Evolutionary conservation across 2,888 invertebrate species (phyloP), one percentile per base, ranked within the genome.

Genomic region (Acanthococcus lagerstroemiae): DNA sequence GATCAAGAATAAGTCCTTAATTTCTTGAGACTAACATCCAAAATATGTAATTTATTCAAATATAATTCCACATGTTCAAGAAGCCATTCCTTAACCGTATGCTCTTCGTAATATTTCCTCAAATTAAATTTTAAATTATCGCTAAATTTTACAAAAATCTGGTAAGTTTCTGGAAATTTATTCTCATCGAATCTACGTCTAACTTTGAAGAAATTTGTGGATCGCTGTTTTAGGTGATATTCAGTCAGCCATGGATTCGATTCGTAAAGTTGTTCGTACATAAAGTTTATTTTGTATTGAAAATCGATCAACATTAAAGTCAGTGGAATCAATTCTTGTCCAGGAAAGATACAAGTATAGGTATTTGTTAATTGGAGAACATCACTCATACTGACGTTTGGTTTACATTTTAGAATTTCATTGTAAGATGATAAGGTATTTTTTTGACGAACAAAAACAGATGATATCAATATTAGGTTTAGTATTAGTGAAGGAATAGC

Each of bases 201-300:
- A 2, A 55, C 24, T 26, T 79, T 75, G 66, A 69, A 72, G 15
- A 78, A 77, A 68, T 78, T 79, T 50, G 78, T 76, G 71, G 78
- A 79, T 66, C 76, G 75, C 68, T 77, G 74, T 19, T 74, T 71
- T 19, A 78, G 70, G 69, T 78, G 77, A 72, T 78, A 80, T 4
- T 74, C 73, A 63, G 78, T 77, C 74, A 80, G 75, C 80, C 80
- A 80, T 3, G 78, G 78, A 66, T 74, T 72, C 71, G 55, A 72
- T 57, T 55, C 55, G 27, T 55, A 55, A 7, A 55, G 27, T n/a
- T 26, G n/a, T 7, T 17, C 17, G 27, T 25, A 55, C 19, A 55
- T 3, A 9, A 7, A 9, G n/a, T 25, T 17, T n/a, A 26, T n/a
- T 3, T n/a, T 12, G 12, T 55, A 4, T 25, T 21, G 26, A 17